These are phyloP conservation scores for Lonchura striata DNA, from an alignment of 2,113 vertebrate species.

Conservation along the genomic window DNA sequence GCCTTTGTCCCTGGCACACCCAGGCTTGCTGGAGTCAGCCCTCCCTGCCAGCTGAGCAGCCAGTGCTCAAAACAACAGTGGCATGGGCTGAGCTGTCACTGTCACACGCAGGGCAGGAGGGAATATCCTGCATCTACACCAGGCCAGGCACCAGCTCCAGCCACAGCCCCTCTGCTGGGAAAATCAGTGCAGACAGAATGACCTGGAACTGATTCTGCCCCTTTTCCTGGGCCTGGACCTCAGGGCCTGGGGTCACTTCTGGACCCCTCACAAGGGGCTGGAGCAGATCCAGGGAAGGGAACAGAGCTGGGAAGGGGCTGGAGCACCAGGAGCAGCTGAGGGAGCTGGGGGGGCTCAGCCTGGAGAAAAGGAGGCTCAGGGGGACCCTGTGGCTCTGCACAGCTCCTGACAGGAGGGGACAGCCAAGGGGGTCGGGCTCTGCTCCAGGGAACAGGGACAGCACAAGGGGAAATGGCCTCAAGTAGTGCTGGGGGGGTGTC, in stretches of 20 bases:
- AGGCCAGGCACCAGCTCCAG: neutral
- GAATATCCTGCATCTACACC: accelerated
- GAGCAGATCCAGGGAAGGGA: accelerated
- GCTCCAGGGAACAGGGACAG: neutral
- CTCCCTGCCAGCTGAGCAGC: neutral
- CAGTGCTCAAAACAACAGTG: accelerated
- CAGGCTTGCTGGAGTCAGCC: neutral
- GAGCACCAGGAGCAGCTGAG: neutral
- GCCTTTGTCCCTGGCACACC: neutral
- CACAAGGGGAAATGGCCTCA: accelerated
- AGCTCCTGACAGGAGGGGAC: neutral
- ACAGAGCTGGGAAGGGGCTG: neutral
- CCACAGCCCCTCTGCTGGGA: neutral
- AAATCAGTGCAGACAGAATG: neutral
- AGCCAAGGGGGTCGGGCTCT: accelerated
- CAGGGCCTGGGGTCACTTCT: neutral
- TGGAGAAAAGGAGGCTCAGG: neutral
- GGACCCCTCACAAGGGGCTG: neutral
- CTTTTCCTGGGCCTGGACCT: neutral
- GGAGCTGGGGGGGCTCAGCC: neutral
- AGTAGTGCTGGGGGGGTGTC: accelerated
- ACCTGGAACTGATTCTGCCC: neutral
- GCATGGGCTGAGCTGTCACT: neutral
- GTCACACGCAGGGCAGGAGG: neutral
- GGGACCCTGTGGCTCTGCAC: neutral